Evolutionary conservation across 2,113 vertebrate genomes (phyloP).

Genomic region (Alligator sinensis): DNA sequence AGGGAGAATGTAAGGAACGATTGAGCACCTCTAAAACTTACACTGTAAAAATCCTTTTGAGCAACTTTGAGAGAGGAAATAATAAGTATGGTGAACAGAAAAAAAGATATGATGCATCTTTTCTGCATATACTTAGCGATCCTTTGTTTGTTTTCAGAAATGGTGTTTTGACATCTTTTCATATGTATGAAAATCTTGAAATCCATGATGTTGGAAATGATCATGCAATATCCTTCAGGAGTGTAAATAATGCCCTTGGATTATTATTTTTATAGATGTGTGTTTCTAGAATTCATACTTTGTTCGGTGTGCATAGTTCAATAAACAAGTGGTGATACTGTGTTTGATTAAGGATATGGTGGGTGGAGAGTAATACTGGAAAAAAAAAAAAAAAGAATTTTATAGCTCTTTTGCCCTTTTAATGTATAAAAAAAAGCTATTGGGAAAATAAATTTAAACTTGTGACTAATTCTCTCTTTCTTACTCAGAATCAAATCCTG

Average conservation of each 20-base stretch:
- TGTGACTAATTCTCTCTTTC: background rate
- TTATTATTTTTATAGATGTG: background rate
- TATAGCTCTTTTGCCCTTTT: background rate
- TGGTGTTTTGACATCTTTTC: background rate
- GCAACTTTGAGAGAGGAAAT: background rate
- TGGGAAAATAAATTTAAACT: background rate
- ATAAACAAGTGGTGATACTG: background rate
- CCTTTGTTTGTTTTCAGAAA: constrained; percentile 4
- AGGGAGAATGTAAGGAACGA: background rate
- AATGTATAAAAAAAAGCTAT: background rate
- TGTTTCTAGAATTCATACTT: constrained; percentile 19
- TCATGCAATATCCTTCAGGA: background rate
- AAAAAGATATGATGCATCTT: background rate
- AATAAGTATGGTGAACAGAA: background rate
- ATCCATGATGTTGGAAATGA: background rate
- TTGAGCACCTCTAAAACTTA: background rate
- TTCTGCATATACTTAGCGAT: background rate
- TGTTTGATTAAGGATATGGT: background rate
- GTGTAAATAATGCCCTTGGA: background rate
- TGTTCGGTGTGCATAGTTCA: background rate
- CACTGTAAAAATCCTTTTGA: background rate
- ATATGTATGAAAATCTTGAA: constrained; percentile 14
- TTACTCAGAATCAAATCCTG: background rate
- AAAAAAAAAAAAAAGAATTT: background rate
- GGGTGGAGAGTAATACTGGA: background rate